A percentile compares a stretch with the other conserved stretches of the same genome.
phyloP scores from a whole-genome alignment of 2,113 vertebrate species.

The Crotalus tigris region DNA sequence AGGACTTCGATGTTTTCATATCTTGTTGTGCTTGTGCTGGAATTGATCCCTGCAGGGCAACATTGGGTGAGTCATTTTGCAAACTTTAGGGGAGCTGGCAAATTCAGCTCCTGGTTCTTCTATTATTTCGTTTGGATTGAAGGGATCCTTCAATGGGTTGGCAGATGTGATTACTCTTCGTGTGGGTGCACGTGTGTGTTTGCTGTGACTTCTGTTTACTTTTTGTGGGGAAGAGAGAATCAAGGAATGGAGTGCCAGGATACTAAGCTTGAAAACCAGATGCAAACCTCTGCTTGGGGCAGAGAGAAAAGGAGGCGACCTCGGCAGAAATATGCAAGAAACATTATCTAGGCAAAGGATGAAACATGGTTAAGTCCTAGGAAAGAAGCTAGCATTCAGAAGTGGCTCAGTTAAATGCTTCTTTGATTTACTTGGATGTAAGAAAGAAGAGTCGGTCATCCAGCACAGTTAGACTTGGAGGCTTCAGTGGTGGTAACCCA shows the following conservation, averaged over 20 bases:
- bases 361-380: not conserved
- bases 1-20: not conserved
- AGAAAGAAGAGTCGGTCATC: not conserved
- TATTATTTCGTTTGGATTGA: accelerated
- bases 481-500: not conserved
- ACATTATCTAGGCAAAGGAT: not conserved
- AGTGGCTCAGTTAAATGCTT: not conserved
- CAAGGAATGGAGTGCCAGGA: not conserved
- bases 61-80: not conserved
- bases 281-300: not conserved
- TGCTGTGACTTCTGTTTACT: not conserved
- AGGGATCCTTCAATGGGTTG: accelerated
- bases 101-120: not conserved
- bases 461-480: not conserved
- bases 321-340: not conserved
- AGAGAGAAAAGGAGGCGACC: not conserved
- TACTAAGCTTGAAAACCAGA: not conserved
- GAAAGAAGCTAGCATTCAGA: not conserved
- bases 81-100: not conserved
- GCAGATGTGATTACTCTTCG: not conserved
- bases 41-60: not conserved
- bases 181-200: not conserved
- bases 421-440: not conserved
- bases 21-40: accelerated
- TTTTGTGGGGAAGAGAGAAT: not conserved